Evolutionary conservation across 2,113 vertebrate genomes (phyloP).

Genomic region (Erinaceus europaeus): DNA sequence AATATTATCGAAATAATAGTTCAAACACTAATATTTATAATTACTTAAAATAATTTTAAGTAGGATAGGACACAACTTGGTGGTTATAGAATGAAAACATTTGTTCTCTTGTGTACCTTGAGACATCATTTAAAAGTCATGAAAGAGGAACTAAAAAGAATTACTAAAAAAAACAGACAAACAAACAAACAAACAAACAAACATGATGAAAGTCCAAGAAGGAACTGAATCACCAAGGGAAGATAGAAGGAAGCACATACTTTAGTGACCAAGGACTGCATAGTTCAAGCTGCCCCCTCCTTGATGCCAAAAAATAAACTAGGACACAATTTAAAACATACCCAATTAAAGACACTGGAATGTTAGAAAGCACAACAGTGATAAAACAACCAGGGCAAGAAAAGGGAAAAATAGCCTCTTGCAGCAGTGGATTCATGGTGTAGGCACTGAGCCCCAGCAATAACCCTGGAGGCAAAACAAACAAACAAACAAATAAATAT

Average conservation of each 20-base stretch:
- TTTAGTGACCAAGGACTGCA: neutral
- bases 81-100: neutral
- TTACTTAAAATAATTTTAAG: conserved; percentile 30
- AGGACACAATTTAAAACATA: neutral
- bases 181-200: neutral
- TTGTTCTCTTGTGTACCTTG: neutral
- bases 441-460: too few relatives aligned
- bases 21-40: conserved; percentile 1
- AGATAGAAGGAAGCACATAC: neutral
- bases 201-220: neutral
- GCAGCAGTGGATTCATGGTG: too few relatives aligned
- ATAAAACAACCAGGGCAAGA: too few relatives aligned
- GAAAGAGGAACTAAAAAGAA: neutral
- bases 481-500: neutral
- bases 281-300: neutral
- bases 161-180: too few relatives aligned
- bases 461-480: too few relatives aligned
- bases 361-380: too few relatives aligned
- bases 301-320: neutral
- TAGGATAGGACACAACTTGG: neutral
- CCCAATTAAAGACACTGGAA: neutral
- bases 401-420: too few relatives aligned
- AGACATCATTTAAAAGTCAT: neutral
- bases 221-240: too few relatives aligned
- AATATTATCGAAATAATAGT: neutral